These are phyloP conservation scores for Apoda limacodes DNA, from an alignment of 2,888 invertebrate species.

Conservation along the genomic window DNA sequence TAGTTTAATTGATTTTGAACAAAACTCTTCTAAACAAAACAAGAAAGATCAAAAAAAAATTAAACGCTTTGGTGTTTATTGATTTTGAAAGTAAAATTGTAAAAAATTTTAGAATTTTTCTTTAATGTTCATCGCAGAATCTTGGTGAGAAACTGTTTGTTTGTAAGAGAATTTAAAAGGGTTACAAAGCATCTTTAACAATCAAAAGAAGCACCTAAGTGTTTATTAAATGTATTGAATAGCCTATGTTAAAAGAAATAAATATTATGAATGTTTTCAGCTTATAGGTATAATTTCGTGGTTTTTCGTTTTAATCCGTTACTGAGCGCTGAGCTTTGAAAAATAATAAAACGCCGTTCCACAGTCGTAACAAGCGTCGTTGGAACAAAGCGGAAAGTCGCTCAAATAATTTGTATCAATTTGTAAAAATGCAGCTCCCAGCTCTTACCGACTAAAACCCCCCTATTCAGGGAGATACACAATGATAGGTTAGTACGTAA, in stretches of 20 bases:
- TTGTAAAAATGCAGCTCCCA: conserved; percentile 66
- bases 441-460: conserved; percentile 28
- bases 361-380: conserved; percentile 67
- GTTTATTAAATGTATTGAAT: neutral
- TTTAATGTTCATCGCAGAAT: too few species aligned
- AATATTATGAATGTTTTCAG: neutral
- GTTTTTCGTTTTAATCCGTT: conserved; percentile 20
- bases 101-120: too few species aligned
- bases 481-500: conserved; percentile 42
- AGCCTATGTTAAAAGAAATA: neutral
- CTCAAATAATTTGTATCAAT: conserved; percentile 71
- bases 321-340: conserved; percentile 28
- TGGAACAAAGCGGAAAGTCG: conserved; percentile 66
- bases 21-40: too few species aligned
- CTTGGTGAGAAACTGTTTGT: too few species aligned
- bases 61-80: too few species aligned
- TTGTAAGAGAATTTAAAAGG: too few species aligned
- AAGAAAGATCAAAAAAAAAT: too few species aligned
- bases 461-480: conserved; percentile 25
- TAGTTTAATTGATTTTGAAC: too few species aligned
- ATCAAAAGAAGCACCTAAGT: neutral
- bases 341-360: conserved; percentile 68
- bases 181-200: too few species aligned
- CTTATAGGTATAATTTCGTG: neutral
- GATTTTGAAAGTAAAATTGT: too few species aligned